These are phyloP conservation scores for Brachymystax lenok DNA, from an alignment of 2,797 vertebrate genomes.

Conservation along the genomic window DNA sequence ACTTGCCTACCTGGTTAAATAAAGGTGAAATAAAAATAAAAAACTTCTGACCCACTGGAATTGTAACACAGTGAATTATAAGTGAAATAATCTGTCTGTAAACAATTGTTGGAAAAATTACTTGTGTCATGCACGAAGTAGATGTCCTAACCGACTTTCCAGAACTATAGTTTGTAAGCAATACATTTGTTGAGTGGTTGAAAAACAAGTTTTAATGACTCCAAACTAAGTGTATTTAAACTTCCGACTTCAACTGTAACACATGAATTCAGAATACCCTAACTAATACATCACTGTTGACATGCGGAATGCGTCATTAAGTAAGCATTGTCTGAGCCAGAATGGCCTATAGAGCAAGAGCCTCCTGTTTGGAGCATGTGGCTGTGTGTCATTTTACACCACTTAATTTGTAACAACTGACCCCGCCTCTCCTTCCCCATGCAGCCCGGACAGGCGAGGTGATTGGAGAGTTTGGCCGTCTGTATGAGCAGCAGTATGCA, in stretches of 20 bases:
- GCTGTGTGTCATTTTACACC: too few species aligned
- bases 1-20: too few species aligned
- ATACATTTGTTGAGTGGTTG: too few species aligned
- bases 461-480: conserved; percentile 79
- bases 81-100: too few species aligned
- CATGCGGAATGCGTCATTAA: background rate
- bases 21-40: too few species aligned
- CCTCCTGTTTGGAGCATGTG: background rate
- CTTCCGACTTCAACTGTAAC: background rate
- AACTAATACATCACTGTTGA: background rate
- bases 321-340: background rate
- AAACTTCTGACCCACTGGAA: too few species aligned
- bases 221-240: background rate
- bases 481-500: conserved; percentile 86
- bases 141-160: too few species aligned
- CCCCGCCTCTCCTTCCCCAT: background rate
- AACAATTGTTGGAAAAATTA: too few species aligned
- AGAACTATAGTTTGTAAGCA: too few species aligned
- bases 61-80: too few species aligned
- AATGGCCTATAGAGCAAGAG: background rate
- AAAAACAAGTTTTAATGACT: too few species aligned
- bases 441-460: conserved; percentile 82
- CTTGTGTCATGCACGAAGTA: too few species aligned
- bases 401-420: background rate
- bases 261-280: background rate